Conservation (phyloP, 2,113 vertebrate genomes). For the Hippocampus barbouri region DNA sequence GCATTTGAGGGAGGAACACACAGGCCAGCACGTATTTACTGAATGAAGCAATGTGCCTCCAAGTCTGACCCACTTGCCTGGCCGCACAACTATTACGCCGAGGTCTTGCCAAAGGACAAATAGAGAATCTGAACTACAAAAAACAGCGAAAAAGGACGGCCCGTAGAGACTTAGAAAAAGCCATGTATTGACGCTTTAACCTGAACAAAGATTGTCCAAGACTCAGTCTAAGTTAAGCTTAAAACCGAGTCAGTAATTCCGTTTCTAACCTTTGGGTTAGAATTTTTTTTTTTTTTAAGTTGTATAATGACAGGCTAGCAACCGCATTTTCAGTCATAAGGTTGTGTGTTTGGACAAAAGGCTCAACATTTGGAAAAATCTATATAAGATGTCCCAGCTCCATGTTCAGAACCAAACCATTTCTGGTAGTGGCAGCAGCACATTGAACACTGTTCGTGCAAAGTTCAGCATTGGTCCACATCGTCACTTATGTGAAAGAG, state of each 20-base stretch:
- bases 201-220: neutral
- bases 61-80: slow-evolving; percentile 12
- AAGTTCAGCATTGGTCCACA: slow-evolving; percentile 33
- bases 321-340: too few species aligned
- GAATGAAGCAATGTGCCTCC: slow-evolving; percentile 10
- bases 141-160: neutral
- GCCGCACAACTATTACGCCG: slow-evolving; percentile 12
- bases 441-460: slow-evolving; percentile 25
- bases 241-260: too few species aligned
- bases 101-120: slow-evolving; percentile 4
- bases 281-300: too few species aligned
- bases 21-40: slow-evolving; percentile 15
- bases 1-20: neutral
- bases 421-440: neutral
- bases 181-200: neutral
- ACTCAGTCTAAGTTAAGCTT: too few species aligned
- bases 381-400: too few species aligned
- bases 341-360: too few species aligned
- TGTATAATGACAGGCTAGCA: too few species aligned
- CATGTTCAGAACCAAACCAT: too few species aligned
- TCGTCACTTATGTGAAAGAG: slow-evolving; percentile 16
- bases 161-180: neutral
- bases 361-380: too few species aligned
- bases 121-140: slow-evolving; percentile 14
- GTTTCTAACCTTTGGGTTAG: too few species aligned